Evolutionary conservation across 2,888 invertebrate species (phyloP).

Genomic region (Drosophila mulleri): DNA sequence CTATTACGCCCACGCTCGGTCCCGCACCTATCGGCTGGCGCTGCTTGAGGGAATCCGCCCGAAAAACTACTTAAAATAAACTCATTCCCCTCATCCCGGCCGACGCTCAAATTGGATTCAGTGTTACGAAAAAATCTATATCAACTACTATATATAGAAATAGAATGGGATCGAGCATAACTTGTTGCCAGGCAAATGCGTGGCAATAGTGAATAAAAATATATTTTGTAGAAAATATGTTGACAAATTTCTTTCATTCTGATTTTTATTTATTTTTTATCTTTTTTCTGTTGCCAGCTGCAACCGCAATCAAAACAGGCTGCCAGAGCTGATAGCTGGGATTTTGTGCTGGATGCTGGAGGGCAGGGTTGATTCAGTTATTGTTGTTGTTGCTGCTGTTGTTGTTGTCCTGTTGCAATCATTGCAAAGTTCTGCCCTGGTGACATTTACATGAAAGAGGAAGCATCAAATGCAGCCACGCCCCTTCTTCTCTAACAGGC

Average conservation of each 20-base stretch:
- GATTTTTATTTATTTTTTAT: not conserved
- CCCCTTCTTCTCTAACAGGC: slow-evolving; percentile 44
- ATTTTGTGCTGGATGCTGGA: slow-evolving; percentile 16
- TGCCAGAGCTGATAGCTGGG: slow-evolving; percentile 42
- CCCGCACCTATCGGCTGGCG: slow-evolving; percentile 47
- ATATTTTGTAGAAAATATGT: slow-evolving; percentile 72
- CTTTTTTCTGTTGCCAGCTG: slow-evolving; percentile 42
- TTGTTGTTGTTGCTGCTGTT: slow-evolving; percentile 6
- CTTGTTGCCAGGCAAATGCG: slow-evolving; percentile 40
- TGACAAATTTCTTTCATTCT: slow-evolving; percentile 47
- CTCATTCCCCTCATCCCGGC: slow-evolving; percentile 45
- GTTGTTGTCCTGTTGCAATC: slow-evolving; percentile 40
- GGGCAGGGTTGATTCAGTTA: not conserved
- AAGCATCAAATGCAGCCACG: slow-evolving; percentile 68
- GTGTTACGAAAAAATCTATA: slow-evolving; percentile 21
- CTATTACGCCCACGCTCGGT: not conserved
- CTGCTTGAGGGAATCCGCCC: slow-evolving; percentile 63
- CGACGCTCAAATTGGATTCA: slow-evolving; percentile 68
- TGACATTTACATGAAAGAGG: slow-evolving; percentile 72
- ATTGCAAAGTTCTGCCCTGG: slow-evolving; percentile 59
- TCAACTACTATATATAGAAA: slow-evolving; percentile 8
- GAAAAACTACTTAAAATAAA: slow-evolving; percentile 76
- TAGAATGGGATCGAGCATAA: slow-evolving; percentile 8
- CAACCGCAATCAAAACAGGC: slow-evolving; percentile 68
- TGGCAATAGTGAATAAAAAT: slow-evolving; percentile 45